These are phyloP conservation scores for Volucella zonaria DNA, from an alignment of 2,888 invertebrate species.

Conservation along the genomic window DNA sequence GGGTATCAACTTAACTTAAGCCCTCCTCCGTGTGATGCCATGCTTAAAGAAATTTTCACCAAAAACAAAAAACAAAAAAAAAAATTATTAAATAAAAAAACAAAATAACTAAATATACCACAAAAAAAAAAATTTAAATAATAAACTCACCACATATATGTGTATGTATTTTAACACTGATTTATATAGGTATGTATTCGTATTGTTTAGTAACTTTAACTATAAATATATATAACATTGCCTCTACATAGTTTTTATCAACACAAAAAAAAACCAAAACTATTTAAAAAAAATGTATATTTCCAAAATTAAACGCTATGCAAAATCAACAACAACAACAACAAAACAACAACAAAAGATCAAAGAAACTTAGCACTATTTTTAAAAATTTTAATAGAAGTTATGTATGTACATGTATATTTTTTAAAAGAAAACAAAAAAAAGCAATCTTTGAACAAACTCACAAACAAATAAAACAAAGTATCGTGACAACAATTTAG, in stretches of 20 bases:
- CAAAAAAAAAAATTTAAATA: conserved; percentile 41
- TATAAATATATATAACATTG: conserved; percentile 57
- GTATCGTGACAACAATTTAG: conserved; percentile 57
- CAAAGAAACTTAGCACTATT: conserved; percentile 61
- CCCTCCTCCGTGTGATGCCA: conserved; percentile 74
- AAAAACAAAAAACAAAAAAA: conserved; percentile 51
- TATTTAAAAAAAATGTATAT: conserved; percentile 48
- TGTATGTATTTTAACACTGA: conserved; percentile 73
- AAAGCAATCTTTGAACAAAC: conserved; percentile 61
- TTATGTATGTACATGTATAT: conserved; percentile 64
- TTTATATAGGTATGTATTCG: conserved; percentile 61
- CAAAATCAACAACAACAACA: conserved; percentile 57
- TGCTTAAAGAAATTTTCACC: conserved; percentile 71
- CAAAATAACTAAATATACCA: conserved; percentile 57
- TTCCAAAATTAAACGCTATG: conserved; percentile 50
- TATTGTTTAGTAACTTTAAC: conserved; percentile 66
- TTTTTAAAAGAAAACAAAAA: conserved; percentile 12
- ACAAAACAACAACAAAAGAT: conserved; percentile 33
- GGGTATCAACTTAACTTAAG: conserved; percentile 66
- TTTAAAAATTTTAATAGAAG: conserved; percentile 65
- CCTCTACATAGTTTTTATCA: conserved; percentile 68
- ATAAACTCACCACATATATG: conserved; percentile 61
- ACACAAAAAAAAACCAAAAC: conserved; percentile 28
- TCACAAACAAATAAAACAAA: conserved; percentile 29
- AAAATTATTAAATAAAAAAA: conserved; percentile 23